Base-by-base conservation (phyloP, 2,888 invertebrate genomes). In the Metacarcinus magister region DNA sequence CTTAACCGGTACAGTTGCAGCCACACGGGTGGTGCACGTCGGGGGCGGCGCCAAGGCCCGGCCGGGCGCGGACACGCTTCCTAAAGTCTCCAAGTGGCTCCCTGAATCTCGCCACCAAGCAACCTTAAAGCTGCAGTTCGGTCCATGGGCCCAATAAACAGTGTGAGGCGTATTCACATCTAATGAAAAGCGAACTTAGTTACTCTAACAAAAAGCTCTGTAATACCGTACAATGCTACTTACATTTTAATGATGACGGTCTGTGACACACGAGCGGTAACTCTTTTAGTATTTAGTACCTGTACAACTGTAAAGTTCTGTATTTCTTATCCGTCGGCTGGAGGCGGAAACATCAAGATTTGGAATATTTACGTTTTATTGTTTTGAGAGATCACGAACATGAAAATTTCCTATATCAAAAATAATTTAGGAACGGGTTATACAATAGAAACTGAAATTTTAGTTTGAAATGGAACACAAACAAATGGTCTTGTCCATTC, bases 1-100 rank as follows among this genome's bases (percentile, higher is more conserved):
- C 87, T 87, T 32, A 16, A 39, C 8, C 39, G 32, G 39, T 87
- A 39, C 16, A 39, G 39, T 39, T 32, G 32, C 39, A 87, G 87
- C 13, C 39, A 87, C 87, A 39, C 87, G 39, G 39, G 19, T 39
- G 39, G 87, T 87, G 87, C 39, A 39, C n/a, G 87, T 32, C 87
- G 87, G 39, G 75, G 87, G 87, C 39, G 87, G 39, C 39, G 87
- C 87, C 39, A 10, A 39, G 87, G 87, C 87, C 87, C 28, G 87
- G 39, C 87, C 87, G 8, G 87, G 87, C 87, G 87, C 87, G 87
- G 87, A 39, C 87, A 87, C 32, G 87, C 87, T 87, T 39, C 87
- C 87, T 87, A 87, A 87, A 87, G 87, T 87, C 87, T 87, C 87
- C 87, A 87, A 87, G 87, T 87, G 87, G 39, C 87, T 87, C 87